A percentile compares a stretch with the other conserved stretches of the same genome.
These are phyloP conservation scores for Gulo gulo DNA, from an alignment of 2,113 vertebrate genomes.

Conservation along the genomic window DNA sequence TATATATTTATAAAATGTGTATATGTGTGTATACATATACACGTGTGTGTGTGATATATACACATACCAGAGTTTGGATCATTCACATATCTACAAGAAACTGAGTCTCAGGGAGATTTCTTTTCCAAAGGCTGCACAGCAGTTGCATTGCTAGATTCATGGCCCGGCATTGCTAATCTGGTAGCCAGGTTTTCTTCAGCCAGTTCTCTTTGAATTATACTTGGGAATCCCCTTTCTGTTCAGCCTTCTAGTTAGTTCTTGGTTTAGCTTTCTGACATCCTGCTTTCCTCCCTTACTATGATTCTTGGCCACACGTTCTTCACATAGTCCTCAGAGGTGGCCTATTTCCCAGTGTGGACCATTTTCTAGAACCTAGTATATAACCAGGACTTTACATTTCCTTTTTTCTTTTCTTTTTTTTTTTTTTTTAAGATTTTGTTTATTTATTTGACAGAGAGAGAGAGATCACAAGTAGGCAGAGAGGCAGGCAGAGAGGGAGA, in stretches of 20 bases:
- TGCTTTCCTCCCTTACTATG: not conserved
- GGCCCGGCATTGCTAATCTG: not conserved
- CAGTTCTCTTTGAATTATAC: not conserved
- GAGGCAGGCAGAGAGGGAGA: too few species aligned
- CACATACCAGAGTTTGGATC: not conserved
- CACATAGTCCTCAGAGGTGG: not conserved
- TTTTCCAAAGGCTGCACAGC: not conserved
- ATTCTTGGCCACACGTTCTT: not conserved
- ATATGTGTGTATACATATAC: not conserved
- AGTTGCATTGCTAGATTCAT: not conserved
- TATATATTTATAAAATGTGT: not conserved
- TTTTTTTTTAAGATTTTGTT: too few species aligned
- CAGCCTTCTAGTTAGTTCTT: not conserved
- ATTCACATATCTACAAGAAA: not conserved
- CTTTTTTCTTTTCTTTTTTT: too few species aligned
- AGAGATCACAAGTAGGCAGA: too few species aligned
- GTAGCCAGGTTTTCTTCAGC: not conserved
- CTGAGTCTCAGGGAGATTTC: not conserved
- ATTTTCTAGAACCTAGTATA: not conserved
- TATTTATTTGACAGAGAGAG: too few species aligned
- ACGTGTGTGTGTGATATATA: not conserved
- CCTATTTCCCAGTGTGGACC: not conserved
- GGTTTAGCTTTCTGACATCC: not conserved
- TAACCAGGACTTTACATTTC: not conserved
- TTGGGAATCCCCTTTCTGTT: not conserved